Conservation (phyloP, 2,888 invertebrate species). For the Heliconius sara region DNA sequence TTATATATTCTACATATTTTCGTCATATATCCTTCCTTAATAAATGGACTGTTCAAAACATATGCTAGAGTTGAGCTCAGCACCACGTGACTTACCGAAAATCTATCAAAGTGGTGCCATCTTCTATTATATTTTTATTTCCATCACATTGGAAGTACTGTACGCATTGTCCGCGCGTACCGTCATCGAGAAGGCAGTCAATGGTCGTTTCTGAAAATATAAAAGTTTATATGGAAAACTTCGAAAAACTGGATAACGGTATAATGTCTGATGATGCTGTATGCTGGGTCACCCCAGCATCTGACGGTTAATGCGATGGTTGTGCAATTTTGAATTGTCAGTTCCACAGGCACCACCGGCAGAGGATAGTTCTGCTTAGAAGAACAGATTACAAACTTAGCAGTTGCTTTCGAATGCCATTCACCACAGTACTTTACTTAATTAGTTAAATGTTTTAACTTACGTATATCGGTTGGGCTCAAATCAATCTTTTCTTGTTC, state of each 20-base stretch:
- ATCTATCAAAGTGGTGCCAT: conserved; percentile 39
- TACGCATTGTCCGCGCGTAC: conserved; percentile 36
- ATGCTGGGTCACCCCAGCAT: too few species aligned
- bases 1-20: too few species aligned
- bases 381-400: too few species aligned
- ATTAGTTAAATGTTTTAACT: background rate
- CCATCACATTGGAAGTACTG: conserved; percentile 42
- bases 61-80: too few species aligned
- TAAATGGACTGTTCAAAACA: too few species aligned
- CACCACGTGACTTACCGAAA: conserved; percentile 30
- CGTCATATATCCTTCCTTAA: too few species aligned
- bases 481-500: conserved; percentile 7
- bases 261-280: too few species aligned
- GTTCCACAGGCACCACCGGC: background rate
- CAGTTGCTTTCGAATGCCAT: too few species aligned
- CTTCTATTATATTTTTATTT: conserved; percentile 32
- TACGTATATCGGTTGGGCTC: conserved; percentile 14
- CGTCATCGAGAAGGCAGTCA: conserved; percentile 44
- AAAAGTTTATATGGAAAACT: background rate
- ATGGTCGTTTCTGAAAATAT: conserved; percentile 11
- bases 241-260: background rate
- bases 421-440: background rate
- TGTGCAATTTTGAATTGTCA: background rate
- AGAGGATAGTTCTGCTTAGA: too few species aligned
- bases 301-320: too few species aligned